Conservation (phyloP, 2,113 vertebrate genomes). For the Pseudolaguvia tuberculata region DNA sequence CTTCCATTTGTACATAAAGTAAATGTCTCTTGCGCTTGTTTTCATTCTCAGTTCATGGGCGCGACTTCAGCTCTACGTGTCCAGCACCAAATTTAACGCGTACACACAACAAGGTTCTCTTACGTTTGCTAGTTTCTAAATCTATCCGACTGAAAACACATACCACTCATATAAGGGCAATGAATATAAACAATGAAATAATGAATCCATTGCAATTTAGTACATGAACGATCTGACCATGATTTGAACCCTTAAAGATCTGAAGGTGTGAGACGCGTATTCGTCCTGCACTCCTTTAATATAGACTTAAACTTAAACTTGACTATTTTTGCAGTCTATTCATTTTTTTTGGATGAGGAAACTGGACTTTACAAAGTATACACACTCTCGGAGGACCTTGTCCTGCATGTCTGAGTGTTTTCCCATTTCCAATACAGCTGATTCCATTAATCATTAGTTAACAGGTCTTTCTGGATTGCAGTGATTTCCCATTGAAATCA, state of each 20-base stretch:
- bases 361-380: neutral
- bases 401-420: neutral
- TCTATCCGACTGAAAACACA: neutral
- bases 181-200: neutral
- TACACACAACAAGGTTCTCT: conserved; percentile 9
- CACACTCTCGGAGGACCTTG: neutral
- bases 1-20: conserved; percentile 38
- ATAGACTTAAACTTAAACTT: too few species aligned
- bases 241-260: neutral
- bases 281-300: neutral
- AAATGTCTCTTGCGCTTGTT: neutral
- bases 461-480: neutral
- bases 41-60: conserved; percentile 23
- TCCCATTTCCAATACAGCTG: neutral
- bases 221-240: too few species aligned
- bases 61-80: conserved; percentile 43
- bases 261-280: neutral
- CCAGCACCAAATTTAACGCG: conserved; percentile 40
- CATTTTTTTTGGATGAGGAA: neutral
- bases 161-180: neutral
- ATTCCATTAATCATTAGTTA: neutral
- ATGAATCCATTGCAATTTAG: neutral
- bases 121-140: neutral
- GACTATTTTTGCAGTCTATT: neutral
- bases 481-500: neutral